Percentiles rank a stretch among this genome's conserved stretches.
Evolutionary conservation across 2,113 vertebrate species (phyloP).

Genomic region (pig (Sus scrofa)): DNA sequence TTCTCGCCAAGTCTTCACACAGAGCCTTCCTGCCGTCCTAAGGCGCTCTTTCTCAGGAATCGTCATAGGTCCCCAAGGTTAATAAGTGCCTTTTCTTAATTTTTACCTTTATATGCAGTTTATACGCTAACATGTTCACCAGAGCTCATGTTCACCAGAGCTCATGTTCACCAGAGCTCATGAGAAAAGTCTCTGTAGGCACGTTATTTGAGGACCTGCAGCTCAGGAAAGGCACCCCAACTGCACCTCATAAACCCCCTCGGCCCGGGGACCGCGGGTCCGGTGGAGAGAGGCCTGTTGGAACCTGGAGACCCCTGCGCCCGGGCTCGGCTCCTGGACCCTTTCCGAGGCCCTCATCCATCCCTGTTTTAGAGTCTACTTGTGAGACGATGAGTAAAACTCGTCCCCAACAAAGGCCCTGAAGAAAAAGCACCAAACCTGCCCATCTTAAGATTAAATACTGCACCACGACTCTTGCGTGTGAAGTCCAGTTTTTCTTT

Average conservation of each 20-base stretch:
- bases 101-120: background rate
- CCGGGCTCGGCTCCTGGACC: no score
- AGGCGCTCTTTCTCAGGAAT: background rate
- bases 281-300: no score
- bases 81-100: background rate
- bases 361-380: no score
- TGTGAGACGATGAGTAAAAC: fast-evolving
- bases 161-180: no score
- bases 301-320: no score
- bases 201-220: background rate
- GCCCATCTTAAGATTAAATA: background rate
- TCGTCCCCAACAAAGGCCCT: background rate
- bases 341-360: no score
- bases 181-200: background rate
- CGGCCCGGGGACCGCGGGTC: no score
- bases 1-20: no score
- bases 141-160: no score
- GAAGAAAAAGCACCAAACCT: background rate
- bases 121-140: background rate
- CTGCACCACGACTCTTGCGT: background rate
- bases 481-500: background rate
- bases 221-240: background rate
- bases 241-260: background rate
- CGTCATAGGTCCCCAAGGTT: fast-evolving
- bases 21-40: no score